Evolutionary conservation across 1,140 invertebrate species (phyloP).

Genomic region (Goniozus legneri): DNA sequence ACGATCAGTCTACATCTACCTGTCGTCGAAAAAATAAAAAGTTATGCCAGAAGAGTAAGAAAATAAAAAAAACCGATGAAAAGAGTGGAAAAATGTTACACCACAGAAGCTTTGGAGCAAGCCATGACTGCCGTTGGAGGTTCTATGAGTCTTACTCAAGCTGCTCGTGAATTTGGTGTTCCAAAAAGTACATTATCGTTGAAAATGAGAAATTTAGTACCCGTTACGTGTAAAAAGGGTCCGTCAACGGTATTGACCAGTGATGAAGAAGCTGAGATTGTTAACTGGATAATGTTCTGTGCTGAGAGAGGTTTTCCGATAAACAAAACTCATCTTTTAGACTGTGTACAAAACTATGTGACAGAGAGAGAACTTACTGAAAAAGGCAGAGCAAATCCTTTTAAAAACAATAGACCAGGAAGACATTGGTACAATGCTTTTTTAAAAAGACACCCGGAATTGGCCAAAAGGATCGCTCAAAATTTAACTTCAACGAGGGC

Average conservation of each 20-base stretch:
- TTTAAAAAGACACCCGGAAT: conserved; percentile 20
- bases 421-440: conserved; percentile 22
- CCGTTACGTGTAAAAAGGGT: conserved; percentile 2
- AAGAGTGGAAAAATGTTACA: neutral
- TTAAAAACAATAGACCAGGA: conserved; percentile 16
- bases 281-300: conserved; percentile 10
- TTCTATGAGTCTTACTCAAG: neutral
- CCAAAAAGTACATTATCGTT: conserved; percentile 4
- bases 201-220: neutral
- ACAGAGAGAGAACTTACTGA: conserved; percentile 16
- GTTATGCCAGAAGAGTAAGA: too few relatives aligned
- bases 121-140: neutral
- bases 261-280: conserved; percentile 9
- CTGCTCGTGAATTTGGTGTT: conserved; percentile 2
- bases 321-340: conserved; percentile 9
- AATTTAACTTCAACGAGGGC: conserved; percentile 24
- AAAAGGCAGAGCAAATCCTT: conserved; percentile 17
- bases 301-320: conserved; percentile 10
- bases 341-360: conserved; percentile 15
- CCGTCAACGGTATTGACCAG: conserved; percentile 1
- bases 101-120: neutral
- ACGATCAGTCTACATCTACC: too few relatives aligned
- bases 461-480: conserved; percentile 18
- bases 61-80: too few relatives aligned
- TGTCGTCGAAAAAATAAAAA: too few relatives aligned